phyloP scores from a whole-genome alignment of 2,888 invertebrate species.

The Hedychridium roseum region DNA sequence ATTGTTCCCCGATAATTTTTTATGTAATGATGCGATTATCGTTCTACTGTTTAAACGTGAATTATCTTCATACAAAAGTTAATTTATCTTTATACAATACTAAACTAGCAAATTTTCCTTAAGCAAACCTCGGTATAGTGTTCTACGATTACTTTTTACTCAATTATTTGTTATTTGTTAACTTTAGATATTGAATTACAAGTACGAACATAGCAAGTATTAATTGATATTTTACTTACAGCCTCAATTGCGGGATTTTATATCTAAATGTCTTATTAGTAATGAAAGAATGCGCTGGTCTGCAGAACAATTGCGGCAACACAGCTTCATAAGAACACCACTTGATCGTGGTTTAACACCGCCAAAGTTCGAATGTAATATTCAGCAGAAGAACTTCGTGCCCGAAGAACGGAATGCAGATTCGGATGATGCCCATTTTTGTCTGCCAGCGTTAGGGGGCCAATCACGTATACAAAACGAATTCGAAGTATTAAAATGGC shows the following conservation, averaged over 20 bases:
- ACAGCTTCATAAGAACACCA: conserved; percentile 74
- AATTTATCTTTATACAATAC: too few relatives aligned
- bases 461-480: conserved; percentile 81
- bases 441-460: conserved; percentile 63
- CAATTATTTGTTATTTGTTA: too few relatives aligned
- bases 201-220: too few relatives aligned
- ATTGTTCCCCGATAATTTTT: too few relatives aligned
- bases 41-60: too few relatives aligned
- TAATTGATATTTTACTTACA: too few relatives aligned
- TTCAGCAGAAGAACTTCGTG: conserved; percentile 43
- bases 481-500: conserved; percentile 81
- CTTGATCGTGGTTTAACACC: conserved; percentile 63
- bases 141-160: too few relatives aligned
- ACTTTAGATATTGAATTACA: too few relatives aligned
- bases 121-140: too few relatives aligned
- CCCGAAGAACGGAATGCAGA: conserved; percentile 52
- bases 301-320: conserved; percentile 78
- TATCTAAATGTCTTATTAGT: conserved; percentile 74
- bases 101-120: too few relatives aligned
- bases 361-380: conserved; percentile 50
- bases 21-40: too few relatives aligned
- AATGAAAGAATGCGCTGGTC: conserved; percentile 79
- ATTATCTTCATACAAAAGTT: too few relatives aligned
- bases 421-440: conserved; percentile 50
- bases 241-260: conserved; percentile 75